Conservation (phyloP, 2,888 invertebrate species). For the Himalopsyche japonica region DNA sequence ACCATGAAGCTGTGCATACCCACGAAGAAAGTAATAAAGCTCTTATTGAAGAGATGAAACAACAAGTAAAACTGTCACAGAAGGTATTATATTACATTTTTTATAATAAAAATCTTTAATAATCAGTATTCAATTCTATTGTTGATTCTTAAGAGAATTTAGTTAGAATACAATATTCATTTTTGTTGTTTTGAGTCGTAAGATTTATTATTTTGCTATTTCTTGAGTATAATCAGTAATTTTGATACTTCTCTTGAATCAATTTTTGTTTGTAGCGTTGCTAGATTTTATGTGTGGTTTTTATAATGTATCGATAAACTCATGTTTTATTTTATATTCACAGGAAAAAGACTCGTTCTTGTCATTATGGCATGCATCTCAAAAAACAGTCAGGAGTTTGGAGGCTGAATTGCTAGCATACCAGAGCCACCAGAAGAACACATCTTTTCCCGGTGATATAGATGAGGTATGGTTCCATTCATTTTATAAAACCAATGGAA, state of each 20-base stretch:
- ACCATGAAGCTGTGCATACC: slow-evolving; percentile 41
- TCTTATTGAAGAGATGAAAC: slow-evolving; percentile 46
- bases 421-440: slow-evolving; percentile 48
- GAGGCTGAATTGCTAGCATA: slow-evolving; percentile 69
- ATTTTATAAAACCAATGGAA: neutral
- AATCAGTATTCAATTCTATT: too few relatives aligned
- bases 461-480: slow-evolving; percentile 21
- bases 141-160: too few relatives aligned
- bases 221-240: too few relatives aligned
- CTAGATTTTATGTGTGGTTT: too few relatives aligned
- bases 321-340: slow-evolving; percentile 40
- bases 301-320: too few relatives aligned
- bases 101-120: neutral
- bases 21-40: slow-evolving; percentile 43
- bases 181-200: neutral
- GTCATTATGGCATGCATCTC: slow-evolving; percentile 68
- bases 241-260: too few relatives aligned
- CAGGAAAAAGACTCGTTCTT: slow-evolving; percentile 69
- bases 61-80: slow-evolving; percentile 23
- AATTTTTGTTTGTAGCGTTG: too few relatives aligned
- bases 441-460: slow-evolving; percentile 20
- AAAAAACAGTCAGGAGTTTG: slow-evolving; percentile 67
- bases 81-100: slow-evolving; percentile 15
- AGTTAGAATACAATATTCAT: too few relatives aligned
- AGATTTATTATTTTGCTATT: too few relatives aligned